phyloP scores from a whole-genome alignment of 2,797 vertebrate species.

The Amniataba percoides region DNA sequence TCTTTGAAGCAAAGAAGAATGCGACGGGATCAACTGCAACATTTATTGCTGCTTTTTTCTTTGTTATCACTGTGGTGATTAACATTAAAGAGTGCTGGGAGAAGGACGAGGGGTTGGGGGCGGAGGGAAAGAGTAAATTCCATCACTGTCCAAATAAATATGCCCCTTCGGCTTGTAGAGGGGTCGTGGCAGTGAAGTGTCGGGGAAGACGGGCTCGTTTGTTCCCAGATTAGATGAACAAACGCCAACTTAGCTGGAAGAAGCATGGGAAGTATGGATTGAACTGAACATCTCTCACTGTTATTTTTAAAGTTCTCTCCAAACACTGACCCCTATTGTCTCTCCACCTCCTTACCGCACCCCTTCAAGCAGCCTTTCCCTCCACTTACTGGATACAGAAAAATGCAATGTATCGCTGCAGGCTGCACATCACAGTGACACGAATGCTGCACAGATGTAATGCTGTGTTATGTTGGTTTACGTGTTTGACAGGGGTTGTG shows the following conservation, averaged over 20 bases:
- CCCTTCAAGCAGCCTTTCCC: slow-evolving; percentile 14
- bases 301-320: slow-evolving; percentile 23
- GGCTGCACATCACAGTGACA: slow-evolving; percentile 2
- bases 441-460: slow-evolving; percentile 26
- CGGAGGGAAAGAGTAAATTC: slow-evolving; percentile 46
- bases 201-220: slow-evolving; percentile 12
- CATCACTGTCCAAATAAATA: slow-evolving; percentile 58
- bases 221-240: slow-evolving; percentile 24
- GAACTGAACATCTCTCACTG: slow-evolving; percentile 14
- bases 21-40: slow-evolving; percentile 15
- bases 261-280: background rate
- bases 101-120: background rate
- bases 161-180: slow-evolving; percentile 10
- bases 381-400: slow-evolving; percentile 8
- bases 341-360: slow-evolving; percentile 8
- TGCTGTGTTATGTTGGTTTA: slow-evolving; percentile 40
- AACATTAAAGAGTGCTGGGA: slow-evolving; percentile 24
- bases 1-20: slow-evolving; percentile 41
- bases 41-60: slow-evolving; percentile 23
- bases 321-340: slow-evolving; percentile 4
- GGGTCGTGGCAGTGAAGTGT: slow-evolving; percentile 45
- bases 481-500: slow-evolving; percentile 41
- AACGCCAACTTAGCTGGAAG: slow-evolving; percentile 21
- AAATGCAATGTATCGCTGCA: slow-evolving; percentile 1
- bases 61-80: slow-evolving; percentile 49